Percentiles rank a stretch among this genome's conserved stretches.
These are phyloP conservation scores for Drosophila parabipectinata DNA, from an alignment of 1,140 invertebrate species.

Conservation along the genomic window DNA sequence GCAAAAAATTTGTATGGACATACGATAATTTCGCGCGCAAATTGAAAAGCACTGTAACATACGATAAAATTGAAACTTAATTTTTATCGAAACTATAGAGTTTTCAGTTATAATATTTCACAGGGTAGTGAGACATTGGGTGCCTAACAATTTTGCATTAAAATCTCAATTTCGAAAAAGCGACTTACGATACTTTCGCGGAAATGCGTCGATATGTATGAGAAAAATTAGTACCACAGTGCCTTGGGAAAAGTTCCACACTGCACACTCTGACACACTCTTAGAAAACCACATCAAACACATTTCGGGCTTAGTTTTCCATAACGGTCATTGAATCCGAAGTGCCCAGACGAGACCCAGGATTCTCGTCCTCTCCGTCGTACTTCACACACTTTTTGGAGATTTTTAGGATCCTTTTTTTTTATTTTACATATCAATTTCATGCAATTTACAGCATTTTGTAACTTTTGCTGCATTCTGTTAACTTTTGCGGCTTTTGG, in stretches of 20 bases:
- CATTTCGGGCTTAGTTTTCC: slow-evolving; percentile 59
- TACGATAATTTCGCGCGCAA: no score
- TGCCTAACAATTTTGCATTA: no score
- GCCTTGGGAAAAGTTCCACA: not conserved
- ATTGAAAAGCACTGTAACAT: no score
- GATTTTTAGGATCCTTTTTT: slow-evolving; percentile 11
- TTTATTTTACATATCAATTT: slow-evolving; percentile 44
- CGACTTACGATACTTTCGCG: no score
- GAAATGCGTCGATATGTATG: no score
- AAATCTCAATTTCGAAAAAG: no score
- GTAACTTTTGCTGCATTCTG: slow-evolving; percentile 38
- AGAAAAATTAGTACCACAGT: not conserved
- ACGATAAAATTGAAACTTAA: no score
- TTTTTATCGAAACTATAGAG: no score
- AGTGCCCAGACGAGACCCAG: slow-evolving; percentile 20
- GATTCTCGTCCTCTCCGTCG: not conserved
- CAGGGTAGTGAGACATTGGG: no score
- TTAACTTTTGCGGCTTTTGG: slow-evolving; percentile 38
- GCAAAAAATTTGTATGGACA: no score
- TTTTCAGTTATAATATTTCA: no score
- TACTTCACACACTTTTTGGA: slow-evolving; percentile 7
- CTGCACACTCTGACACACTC: slow-evolving; percentile 2
- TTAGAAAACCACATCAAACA: slow-evolving; percentile 50
- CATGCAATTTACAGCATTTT: slow-evolving; percentile 45
- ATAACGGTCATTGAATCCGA: slow-evolving; percentile 60